These are phyloP conservation scores for Drosophila navojoa DNA, from an alignment of 1,140 invertebrate genomes.

Conservation along the genomic window DNA sequence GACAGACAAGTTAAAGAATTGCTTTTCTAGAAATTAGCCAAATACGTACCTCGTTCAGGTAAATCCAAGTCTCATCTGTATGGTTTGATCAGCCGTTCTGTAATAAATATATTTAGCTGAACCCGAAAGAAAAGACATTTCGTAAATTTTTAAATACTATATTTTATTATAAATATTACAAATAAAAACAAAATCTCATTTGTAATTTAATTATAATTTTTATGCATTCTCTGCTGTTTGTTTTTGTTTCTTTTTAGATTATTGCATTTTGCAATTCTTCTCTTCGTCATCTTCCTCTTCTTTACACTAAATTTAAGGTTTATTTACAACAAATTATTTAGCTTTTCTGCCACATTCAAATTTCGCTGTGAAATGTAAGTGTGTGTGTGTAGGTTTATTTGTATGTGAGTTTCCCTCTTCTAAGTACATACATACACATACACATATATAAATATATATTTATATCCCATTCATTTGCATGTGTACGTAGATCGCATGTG, in stretches of 20 bases:
- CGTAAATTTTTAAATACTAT: conserved; percentile 82
- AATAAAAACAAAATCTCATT: conserved; percentile 84
- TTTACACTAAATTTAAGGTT: conserved; percentile 80
- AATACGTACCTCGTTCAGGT: neutral
- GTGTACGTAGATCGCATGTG: conserved; percentile 1
- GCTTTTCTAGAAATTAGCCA: neutral
- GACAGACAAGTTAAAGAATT: conserved; percentile 1
- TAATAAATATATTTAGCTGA: conserved; percentile 1
- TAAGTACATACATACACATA: conserved; percentile 19
- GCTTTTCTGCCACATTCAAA: conserved; percentile 55
- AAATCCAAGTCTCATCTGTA: neutral
- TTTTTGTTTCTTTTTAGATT: conserved; percentile 22
- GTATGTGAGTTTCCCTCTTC: conserved; percentile 23
- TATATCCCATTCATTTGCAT: conserved; percentile 40
- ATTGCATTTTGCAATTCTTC: conserved; percentile 53
- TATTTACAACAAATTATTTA: conserved; percentile 83
- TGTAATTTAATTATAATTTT: conserved; percentile 81
- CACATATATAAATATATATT: conserved; percentile 28
- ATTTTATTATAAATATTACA: conserved; percentile 84
- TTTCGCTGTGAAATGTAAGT: conserved; percentile 57
- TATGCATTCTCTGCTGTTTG: conserved; percentile 47
- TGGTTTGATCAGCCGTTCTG: neutral
- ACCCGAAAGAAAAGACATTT: neutral
- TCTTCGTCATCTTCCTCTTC: conserved; percentile 23
- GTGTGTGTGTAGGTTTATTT: neutral